Percentiles rank a stretch among this genome's conserved stretches.
Evolutionary conservation across 2,113 vertebrate genomes (phyloP).

Genomic region (Otocyon megalotis): DNA sequence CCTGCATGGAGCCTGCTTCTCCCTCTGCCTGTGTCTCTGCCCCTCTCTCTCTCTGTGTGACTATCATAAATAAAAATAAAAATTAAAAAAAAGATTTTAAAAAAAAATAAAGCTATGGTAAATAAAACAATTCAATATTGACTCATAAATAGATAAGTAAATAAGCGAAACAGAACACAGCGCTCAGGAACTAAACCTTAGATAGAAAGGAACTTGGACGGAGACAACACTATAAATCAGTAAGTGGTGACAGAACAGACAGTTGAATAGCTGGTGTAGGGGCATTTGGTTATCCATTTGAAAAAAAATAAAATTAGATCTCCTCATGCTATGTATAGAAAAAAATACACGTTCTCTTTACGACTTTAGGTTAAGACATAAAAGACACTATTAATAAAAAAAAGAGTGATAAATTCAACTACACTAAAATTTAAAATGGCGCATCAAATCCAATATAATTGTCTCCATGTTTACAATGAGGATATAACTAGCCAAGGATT

Average conservation of each 20-base stretch:
- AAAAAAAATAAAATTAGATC: slow-evolving; percentile 33
- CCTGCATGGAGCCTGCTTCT: too few species aligned
- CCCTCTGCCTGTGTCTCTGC: too few species aligned
- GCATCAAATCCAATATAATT: neutral
- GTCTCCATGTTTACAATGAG: neutral
- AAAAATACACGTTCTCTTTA: slow-evolving; percentile 8
- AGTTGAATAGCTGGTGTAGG: neutral
- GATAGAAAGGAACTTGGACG: neutral
- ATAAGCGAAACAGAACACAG: neutral
- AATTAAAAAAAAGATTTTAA: too few species aligned
- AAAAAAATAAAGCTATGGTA: neutral
- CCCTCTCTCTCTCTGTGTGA: too few species aligned
- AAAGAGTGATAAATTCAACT: neutral
- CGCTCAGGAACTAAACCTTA: neutral
- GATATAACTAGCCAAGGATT: neutral
- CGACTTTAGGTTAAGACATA: neutral
- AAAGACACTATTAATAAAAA: neutral
- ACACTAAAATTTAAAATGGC: neutral
- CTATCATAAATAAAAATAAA: too few species aligned
- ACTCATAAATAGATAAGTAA: neutral
- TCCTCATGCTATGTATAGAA: neutral
- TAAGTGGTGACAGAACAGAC: neutral
- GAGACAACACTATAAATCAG: neutral
- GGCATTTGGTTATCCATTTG: neutral
- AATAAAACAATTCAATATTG: neutral